A percentile compares a stretch with the other conserved stretches of the same genome.
Evolutionary conservation across 2,113 vertebrate species (phyloP).

Genomic region (Callionymus lyra): DNA sequence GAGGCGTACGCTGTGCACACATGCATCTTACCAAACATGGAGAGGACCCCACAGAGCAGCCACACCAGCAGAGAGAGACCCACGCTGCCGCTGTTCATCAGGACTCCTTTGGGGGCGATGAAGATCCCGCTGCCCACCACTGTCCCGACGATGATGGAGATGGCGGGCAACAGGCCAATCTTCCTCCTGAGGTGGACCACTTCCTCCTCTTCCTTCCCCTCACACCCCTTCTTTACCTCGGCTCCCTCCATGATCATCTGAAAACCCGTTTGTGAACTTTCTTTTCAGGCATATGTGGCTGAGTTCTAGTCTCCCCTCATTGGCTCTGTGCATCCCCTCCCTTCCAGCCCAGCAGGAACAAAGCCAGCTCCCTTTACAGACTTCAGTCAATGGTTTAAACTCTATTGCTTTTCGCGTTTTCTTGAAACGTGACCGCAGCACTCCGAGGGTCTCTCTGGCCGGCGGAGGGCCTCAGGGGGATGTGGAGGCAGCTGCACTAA

Average conservation of each 20-base stretch:
- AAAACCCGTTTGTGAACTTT: background rate
- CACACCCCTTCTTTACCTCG: conserved; percentile 9
- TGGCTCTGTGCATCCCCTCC: conserved; percentile 13
- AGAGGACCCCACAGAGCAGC: conserved; percentile 74
- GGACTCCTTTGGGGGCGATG: conserved; percentile 80
- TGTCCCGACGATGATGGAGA: conserved; percentile 72
- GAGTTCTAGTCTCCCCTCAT: conserved; percentile 13
- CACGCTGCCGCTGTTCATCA: conserved; percentile 76
- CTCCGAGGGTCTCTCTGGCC: conserved; percentile 14
- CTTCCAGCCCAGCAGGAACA: conserved; percentile 32
- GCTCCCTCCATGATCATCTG: conserved; percentile 22
- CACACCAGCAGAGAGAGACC: conserved; percentile 79
- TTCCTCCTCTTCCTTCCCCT: conserved; percentile 12
- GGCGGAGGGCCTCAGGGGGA: conserved; percentile 1
- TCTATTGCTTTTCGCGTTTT: background rate
- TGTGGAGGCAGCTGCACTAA: conserved; percentile 36
- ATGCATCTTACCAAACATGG: conserved; percentile 69
- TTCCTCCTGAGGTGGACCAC: conserved; percentile 52
- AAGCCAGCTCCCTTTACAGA: conserved; percentile 53
- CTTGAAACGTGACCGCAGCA: conserved; percentile 25
- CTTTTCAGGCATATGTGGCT: background rate
- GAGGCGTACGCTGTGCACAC: too few relatives aligned
- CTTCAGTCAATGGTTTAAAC: background rate
- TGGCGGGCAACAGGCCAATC: conserved; percentile 69
- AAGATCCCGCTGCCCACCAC: conserved; percentile 87